Evolutionary conservation across 2,888 invertebrate species (phyloP), one percentile per base, ranked within the genome.

Genomic region (Chymomyza fuscimana): DNA sequence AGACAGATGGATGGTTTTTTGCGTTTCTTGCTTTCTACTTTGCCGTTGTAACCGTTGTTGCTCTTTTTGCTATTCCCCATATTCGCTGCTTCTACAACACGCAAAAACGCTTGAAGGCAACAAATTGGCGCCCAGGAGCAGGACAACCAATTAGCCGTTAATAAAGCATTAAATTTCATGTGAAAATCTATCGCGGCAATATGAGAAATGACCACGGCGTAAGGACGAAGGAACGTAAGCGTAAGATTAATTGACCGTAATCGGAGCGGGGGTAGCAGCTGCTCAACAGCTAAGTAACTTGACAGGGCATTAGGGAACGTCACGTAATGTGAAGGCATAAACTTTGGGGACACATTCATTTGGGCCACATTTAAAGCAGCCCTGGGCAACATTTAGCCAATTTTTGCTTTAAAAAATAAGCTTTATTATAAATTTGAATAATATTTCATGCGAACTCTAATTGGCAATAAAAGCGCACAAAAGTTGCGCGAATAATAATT

Each of bases 141-240:
- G 40, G 63, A 25, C 64, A 61, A 56, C 70, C 68, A 74, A 76
- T 82, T 76, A 78, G 59, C 40, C 40, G 62, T 25, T 52, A 64
- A 67, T 69, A 74, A 78, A 66, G 73, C 66, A 69, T 72, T 76
- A 40, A 54, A 69, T 79, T 75, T 64, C 70, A 62, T 59, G 69
- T 61, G 62, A 36, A 63, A 72, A 61, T 72, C 65, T 54, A 62
- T 63, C 59, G 64, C 52, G 51, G 69, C 19, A 67, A 74, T 68
- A 36, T 40, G 63, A 68, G 60, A n/a, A 66, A 50, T 40, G 64
- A 12, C 40, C 40, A 46, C 40, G 40, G 40, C 40, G 40, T 46
- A 32, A 32, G 32, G 32, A 32, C 9, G 32, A 5, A 7, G 32
- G 32, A 9, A 2, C 32, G 32, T 51, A 15, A 16, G 16, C 52